Evolutionary conservation across 2,113 vertebrate genomes (phyloP).

Genomic region (Beaufortia kweichowensis): DNA sequence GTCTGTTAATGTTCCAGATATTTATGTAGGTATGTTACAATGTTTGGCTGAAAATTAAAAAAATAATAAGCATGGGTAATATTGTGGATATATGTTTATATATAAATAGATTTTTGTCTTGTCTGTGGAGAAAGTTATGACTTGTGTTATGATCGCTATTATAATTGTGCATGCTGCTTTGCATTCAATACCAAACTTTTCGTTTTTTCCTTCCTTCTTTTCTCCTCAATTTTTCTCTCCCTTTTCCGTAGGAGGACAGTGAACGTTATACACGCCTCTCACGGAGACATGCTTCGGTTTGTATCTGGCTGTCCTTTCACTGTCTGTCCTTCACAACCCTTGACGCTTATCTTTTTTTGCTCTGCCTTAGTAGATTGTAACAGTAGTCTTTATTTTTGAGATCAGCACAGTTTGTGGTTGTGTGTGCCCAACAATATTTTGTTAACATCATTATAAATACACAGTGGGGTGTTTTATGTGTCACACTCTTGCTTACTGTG

Average conservation of each 20-base stretch:
- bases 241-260: constrained; percentile 85
- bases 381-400: too few species aligned
- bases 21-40: not conserved
- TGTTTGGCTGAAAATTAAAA: too few species aligned
- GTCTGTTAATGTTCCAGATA: not conserved
- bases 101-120: not conserved
- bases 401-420: too few species aligned
- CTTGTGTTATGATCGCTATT: too few species aligned
- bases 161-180: not conserved
- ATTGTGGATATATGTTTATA: not conserved
- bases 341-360: not conserved
- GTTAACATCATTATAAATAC: not conserved
- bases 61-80: not conserved
- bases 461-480: not conserved
- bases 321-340: constrained; percentile 27
- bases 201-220: not conserved
- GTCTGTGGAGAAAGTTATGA: not conserved
- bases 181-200: not conserved
- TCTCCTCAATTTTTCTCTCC: constrained; percentile 42
- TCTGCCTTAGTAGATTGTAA: not conserved
- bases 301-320: constrained; percentile 67
- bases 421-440: not conserved
- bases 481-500: not conserved
- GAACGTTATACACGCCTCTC: constrained; percentile 87
- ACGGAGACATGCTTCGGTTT: constrained; percentile 83